Evolutionary conservation across 2,888 invertebrate species (phyloP), one percentile per base, ranked within the genome.

Genomic region (Heliconius ismenius): DNA sequence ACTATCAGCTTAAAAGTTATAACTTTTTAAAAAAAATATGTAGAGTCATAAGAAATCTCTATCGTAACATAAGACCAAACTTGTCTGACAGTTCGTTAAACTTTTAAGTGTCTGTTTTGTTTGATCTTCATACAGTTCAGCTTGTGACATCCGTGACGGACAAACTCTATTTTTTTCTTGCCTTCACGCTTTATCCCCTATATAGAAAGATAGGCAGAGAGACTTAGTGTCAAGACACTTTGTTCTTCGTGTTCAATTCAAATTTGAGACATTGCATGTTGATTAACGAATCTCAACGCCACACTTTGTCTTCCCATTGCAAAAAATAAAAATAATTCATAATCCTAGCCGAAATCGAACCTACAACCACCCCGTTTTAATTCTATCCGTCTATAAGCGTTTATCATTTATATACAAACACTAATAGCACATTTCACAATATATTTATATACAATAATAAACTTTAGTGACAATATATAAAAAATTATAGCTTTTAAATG

Each of bases 21-120:
- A 72, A 70, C 63, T 73, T 73, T 76, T 49, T 15, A n/a, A 74
- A 54, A 65, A 49, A 58, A 74, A n/a, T 65, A 74, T 13, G 36
- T 67, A 39, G 13, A 65, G 65, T 39, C 65, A 39, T 39, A 67
- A 67, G 39, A 36, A 62, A 65, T 36, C 64, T 64, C 65, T 67
- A 67, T 39, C n/a, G 65, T 67, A 67, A 67, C 65, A 39, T 67
- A 67, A 67, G 39, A 67, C 65, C 65, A 67, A 67, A 36, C 65
- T 36, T 67, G 65, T 67, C 65, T 39, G 65, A n/a, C 49, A 32
- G 49, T 69, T 32, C 54, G 54, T 69, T 54, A 69, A 69, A 69
- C 54, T 69, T 69, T 69, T 69, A 69, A 54, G 69, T 69, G 39
- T 54, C 13, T 69, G 28, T 69, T 69, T 69, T 69, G 69, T n/a